These are phyloP conservation scores for Dynastes tityus DNA, from an alignment of 2,888 invertebrate genomes.

Conservation along the genomic window DNA sequence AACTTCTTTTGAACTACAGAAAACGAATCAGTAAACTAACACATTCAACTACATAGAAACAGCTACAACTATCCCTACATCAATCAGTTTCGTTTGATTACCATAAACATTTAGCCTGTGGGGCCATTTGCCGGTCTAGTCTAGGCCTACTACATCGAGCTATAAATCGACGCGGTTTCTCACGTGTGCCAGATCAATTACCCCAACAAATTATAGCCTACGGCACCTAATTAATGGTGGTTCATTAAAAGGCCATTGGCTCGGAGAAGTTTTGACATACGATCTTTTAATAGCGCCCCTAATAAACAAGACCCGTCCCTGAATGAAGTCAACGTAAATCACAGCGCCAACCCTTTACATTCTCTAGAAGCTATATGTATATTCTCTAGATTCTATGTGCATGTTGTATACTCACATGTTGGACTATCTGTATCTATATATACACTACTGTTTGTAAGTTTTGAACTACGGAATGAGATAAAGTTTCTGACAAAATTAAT, in stretches of 20 bases:
- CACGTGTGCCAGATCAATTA: constrained; percentile 38
- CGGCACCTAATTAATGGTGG: constrained; percentile 36
- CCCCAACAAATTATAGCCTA: constrained; percentile 28
- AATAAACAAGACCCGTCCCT: constrained; percentile 23
- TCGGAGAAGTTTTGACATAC: constrained; percentile 28
- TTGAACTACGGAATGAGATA: no score
- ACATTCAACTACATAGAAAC: no score
- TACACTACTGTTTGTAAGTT: no score
- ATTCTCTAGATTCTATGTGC: no score
- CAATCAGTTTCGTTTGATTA: no score
- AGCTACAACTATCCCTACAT: no score
- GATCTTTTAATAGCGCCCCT: constrained; percentile 23
- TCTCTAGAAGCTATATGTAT: no score
- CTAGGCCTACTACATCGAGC: neutral
- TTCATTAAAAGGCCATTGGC: constrained; percentile 38
- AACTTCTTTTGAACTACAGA: no score
- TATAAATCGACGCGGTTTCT: constrained; percentile 14
- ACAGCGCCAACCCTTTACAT: neutral
- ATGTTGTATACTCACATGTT: no score
- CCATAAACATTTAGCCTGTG: neutral
- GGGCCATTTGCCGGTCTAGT: neutral
- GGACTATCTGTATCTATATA: no score
- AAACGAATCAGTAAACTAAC: no score
- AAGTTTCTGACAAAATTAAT: no score
- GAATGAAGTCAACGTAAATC: neutral